Base-by-base conservation (phyloP, 1,140 invertebrate genomes). In the Rhynchophorus ferrugineus region DNA sequence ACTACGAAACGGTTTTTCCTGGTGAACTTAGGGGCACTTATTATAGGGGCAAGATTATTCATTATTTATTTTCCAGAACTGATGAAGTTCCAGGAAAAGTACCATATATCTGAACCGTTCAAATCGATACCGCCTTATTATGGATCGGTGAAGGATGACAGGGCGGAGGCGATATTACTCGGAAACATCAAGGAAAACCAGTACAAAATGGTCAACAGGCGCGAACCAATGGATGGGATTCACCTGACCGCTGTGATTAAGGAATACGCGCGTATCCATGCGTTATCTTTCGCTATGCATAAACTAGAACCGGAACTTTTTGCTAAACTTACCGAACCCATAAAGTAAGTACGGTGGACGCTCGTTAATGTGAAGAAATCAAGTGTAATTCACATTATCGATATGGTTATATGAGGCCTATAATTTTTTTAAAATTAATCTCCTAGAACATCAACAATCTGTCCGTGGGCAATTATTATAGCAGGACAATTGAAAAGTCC, bases 231-330 rank as follows among this genome's bases (percentile, higher is more conserved):
- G 7, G 63, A 73, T 13, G 49, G 67, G n/a, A 65, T 73, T 1
- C 73, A 77, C 56, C 62, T 75, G 2, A 62, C 49, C 7, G 42
- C 73, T 2, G 69, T 73, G 0, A 66, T 80, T 20, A 64, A 68
- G 29, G 69, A 68, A 14, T 71, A 80, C 55, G 78, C 70, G 2
- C 72, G 69, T 44, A 69, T 77, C 7, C 79, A 81, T 60, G 77
- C 76, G 1, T 46, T 75, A 0, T 75, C 75, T 0, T 69, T 74
- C 53, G 73, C 72, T 0, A 61, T 78, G 24, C 76, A 72, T 55
- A 54, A 69, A 19, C 61, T 69, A 41, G 59, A 72, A 34, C 64
- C 66, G 3, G 62, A 67, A 18, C 47, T 50, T 3, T 73, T 66
- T 51, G 37, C 59, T n/a, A 34, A 58, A 41, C 9, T 64, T 1